A percentile compares a stretch with the other conserved stretches of the same genome.
phyloP scores from a whole-genome alignment of 2,888 invertebrate genomes.

The Spatulosminthurus flaviceps region DNA sequence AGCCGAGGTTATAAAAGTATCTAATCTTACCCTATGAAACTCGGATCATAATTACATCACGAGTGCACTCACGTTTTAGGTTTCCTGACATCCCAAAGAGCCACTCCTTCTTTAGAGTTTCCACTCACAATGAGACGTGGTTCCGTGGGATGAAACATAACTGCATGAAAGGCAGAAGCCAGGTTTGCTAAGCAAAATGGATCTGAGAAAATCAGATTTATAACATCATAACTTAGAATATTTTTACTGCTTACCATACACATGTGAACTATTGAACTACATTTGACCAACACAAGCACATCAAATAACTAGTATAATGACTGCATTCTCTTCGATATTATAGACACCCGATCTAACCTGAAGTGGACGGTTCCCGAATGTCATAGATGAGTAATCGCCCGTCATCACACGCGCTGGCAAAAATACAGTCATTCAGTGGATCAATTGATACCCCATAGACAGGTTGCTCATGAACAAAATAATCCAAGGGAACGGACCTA shows the following conservation, averaged over 20 bases:
- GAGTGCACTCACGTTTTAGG: slow-evolving; percentile 84
- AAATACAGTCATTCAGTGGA: slow-evolving; percentile 82
- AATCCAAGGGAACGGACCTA: slow-evolving; percentile 75
- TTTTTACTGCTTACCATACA: no score
- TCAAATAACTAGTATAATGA: no score
- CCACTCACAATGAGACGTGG: slow-evolving; percentile 84
- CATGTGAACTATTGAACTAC: no score
- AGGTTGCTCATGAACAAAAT: slow-evolving; percentile 85
- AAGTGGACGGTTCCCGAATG: slow-evolving; percentile 73
- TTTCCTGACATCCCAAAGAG: slow-evolving; percentile 87
- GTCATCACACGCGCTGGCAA: slow-evolving; percentile 92
- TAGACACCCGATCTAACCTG: slow-evolving; percentile 57
- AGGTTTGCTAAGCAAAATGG: slow-evolving; percentile 76
- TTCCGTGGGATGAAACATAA: slow-evolving; percentile 89
- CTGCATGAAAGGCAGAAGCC: slow-evolving; percentile 89
- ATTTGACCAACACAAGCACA: no score
- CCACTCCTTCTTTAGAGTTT: slow-evolving; percentile 88
- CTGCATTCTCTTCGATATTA: no score
- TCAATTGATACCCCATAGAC: slow-evolving; percentile 90
- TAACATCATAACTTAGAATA: no score
- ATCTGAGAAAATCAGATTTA: slow-evolving; percentile 66
- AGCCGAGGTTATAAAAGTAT: no score
- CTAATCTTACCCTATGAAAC: no score
- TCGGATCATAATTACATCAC: no score
- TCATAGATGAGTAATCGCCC: slow-evolving; percentile 88